phyloP scores from a whole-genome alignment of 2,797 vertebrate species.

The Hypotaenidia okinawae region DNA sequence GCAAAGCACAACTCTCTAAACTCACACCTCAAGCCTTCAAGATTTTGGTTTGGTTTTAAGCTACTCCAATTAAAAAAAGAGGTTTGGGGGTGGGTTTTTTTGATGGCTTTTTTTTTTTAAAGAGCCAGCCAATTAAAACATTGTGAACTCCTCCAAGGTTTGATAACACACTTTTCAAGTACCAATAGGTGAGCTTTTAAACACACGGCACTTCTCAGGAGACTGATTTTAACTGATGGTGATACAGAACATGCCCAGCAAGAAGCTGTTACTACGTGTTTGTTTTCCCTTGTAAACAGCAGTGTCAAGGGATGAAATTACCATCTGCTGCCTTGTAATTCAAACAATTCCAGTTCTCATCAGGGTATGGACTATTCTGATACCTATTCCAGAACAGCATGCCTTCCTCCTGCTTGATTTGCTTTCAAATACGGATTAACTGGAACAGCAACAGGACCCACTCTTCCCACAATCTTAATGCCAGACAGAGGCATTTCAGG shows the following conservation, averaged over 20 bases:
- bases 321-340: not conserved
- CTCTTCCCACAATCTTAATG: not conserved
- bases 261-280: not conserved
- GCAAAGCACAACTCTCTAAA: not conserved
- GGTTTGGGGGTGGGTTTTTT: not conserved
- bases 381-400: not conserved
- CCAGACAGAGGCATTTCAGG: constrained; percentile 16
- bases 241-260: not conserved
- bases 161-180: not conserved
- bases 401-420: not conserved
- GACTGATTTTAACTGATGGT: not conserved
- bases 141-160: not conserved
- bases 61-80: not conserved
- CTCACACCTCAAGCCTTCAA: not conserved
- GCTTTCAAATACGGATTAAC: constrained; percentile 1
- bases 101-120: not conserved
- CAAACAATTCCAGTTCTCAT: not conserved
- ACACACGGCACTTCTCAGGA: not conserved
- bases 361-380: not conserved
- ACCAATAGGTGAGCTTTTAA: constrained; percentile 6
- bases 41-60: not conserved
- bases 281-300: not conserved
- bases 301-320: not conserved
- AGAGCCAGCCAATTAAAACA: not conserved
- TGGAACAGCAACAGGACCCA: not conserved